Conservation (phyloP, 92 coral and sea anemone genomes). For the Heteractis magnifica region DNA sequence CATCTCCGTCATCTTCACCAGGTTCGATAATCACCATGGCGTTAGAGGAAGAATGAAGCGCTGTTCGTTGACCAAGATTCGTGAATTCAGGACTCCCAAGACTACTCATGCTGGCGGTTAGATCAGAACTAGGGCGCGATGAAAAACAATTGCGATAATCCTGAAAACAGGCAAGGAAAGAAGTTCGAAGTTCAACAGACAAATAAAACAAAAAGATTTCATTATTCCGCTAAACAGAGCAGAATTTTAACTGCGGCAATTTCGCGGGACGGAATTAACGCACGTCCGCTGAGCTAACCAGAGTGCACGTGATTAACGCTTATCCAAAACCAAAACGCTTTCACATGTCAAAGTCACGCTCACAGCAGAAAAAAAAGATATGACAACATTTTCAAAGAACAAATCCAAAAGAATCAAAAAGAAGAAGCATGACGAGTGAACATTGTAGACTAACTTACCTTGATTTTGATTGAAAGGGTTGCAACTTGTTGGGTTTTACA, state of each 20-base stretch:
- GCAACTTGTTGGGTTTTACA: slow-evolving; percentile 92
- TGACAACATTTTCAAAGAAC: background rate
- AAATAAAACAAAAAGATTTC: too few relatives aligned
- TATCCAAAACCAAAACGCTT: too few relatives aligned
- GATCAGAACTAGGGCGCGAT: slow-evolving; percentile 82
- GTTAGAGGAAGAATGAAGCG: background rate
- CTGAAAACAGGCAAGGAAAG: slow-evolving; percentile 26
- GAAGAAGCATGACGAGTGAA: background rate
- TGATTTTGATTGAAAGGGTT: slow-evolving; percentile 76
- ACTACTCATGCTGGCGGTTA: slow-evolving; percentile 85
- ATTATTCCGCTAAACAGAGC: too few relatives aligned
- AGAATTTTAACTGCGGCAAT: too few relatives aligned
- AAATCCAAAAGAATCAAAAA: background rate
- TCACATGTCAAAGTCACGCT: too few relatives aligned
- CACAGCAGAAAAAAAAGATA: too few relatives aligned
- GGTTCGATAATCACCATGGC: slow-evolving; percentile 4
- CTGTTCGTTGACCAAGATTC: slow-evolving; percentile 9
- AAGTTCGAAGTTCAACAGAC: background rate
- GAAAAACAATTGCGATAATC: slow-evolving; percentile 97
- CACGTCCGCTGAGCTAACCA: too few relatives aligned
- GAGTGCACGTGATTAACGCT: too few relatives aligned
- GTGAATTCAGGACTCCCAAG: slow-evolving; percentile 75
- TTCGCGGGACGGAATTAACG: too few relatives aligned
- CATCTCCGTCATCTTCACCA: slow-evolving; percentile 29
- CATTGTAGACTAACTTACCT: slow-evolving; percentile 33